Evolutionary conservation across 2,797 vertebrate species (phyloP).

Genomic region (Myotis findleyi): DNA sequence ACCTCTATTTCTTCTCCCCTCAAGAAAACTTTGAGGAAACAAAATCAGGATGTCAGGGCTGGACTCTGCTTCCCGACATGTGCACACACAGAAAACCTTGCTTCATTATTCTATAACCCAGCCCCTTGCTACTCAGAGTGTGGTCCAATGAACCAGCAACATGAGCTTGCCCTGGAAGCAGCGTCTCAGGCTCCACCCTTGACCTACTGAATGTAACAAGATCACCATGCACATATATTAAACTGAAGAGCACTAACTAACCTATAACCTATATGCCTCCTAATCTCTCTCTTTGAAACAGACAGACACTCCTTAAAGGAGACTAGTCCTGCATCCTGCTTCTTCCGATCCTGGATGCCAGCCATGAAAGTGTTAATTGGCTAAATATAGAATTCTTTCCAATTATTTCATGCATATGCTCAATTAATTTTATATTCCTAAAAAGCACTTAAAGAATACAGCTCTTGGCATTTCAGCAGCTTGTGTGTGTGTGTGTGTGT

Average conservation of each 20-base stretch:
- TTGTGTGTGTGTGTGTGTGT: no score
- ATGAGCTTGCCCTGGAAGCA: not conserved
- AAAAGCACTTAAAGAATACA: not conserved
- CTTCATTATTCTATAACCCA: fast-evolving
- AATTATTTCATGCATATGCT: not conserved
- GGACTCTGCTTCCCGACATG: fast-evolving
- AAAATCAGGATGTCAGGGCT: not conserved
- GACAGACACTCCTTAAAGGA: not conserved
- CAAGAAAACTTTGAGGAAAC: not conserved
- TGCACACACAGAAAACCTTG: not conserved
- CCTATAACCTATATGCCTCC: not conserved
- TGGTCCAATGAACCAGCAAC: not conserved
- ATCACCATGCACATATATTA: not conserved
- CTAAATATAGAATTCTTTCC: not conserved
- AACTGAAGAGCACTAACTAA: not conserved
- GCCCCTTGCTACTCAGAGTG: not conserved
- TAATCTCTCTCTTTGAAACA: not conserved
- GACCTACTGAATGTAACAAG: not conserved
- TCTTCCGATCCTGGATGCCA: not conserved
- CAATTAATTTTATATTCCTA: not conserved
- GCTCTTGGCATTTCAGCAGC: not conserved
- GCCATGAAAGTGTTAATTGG: not conserved
- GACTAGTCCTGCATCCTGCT: not conserved
- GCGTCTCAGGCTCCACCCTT: not conserved
- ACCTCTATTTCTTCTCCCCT: not conserved